A percentile compares a stretch with the other conserved stretches of the same genome.
These are phyloP conservation scores for Pterocles orientalis DNA, from an alignment of 2,113 vertebrate genomes.

Conservation along the genomic window DNA sequence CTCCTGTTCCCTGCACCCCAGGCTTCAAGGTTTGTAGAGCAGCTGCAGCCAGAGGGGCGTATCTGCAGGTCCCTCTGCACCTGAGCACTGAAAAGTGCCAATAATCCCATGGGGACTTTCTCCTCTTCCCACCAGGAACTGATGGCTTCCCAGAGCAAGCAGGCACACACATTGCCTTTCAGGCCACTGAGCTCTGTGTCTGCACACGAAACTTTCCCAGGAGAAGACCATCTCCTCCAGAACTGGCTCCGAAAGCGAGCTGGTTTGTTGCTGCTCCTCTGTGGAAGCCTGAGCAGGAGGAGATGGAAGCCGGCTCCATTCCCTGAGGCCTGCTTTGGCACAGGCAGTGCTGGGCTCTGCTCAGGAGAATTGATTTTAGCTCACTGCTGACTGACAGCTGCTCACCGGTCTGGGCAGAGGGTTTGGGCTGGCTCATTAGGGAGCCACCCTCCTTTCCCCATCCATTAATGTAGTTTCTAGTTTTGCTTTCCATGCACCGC, in stretches of 20 bases:
- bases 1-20: background rate
- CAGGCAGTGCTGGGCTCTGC: background rate
- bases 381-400: background rate
- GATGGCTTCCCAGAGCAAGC: background rate
- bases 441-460: background rate
- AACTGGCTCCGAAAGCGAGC: accelerated
- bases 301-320: background rate
- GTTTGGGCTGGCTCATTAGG: background rate
- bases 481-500: background rate
- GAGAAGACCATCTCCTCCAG: background rate
- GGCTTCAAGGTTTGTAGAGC: no score
- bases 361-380: background rate
- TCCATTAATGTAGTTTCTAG: background rate
- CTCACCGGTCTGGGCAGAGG: background rate
- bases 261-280: background rate
- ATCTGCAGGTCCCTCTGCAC: background rate
- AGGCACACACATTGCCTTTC: background rate
- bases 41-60: accelerated
- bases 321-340: background rate
- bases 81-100: background rate
- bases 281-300: background rate
- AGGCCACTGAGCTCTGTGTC: background rate
- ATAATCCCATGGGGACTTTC: background rate
- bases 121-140: background rate
- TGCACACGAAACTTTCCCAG: accelerated